Conservation (phyloP, 1,140 invertebrate species). For the Meloidogyne hapla region DNA sequence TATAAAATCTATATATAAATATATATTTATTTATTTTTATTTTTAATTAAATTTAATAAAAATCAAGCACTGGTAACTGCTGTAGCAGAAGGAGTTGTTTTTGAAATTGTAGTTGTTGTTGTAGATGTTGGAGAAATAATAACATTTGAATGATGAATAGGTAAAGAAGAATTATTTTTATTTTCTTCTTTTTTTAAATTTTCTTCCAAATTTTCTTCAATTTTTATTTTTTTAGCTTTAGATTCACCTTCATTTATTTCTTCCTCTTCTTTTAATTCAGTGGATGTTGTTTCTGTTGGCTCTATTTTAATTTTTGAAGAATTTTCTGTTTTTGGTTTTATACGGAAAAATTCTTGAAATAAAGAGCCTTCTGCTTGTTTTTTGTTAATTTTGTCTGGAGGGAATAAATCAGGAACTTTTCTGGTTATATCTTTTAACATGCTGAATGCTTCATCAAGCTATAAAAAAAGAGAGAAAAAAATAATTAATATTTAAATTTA, state of each 20-base stretch:
- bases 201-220: background rate
- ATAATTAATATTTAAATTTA: no score
- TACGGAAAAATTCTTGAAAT: slow-evolving; percentile 1
- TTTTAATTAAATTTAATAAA: background rate
- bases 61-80: background rate
- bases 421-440: background rate
- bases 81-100: background rate
- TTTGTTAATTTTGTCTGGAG: slow-evolving; percentile 6
- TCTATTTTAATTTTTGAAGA: slow-evolving; percentile 5
- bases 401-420: slow-evolving; percentile 2
- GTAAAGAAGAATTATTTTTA: background rate
- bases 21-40: background rate
- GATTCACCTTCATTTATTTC: background rate
- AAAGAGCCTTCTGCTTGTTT: background rate
- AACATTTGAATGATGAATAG: background rate
- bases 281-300: background rate
- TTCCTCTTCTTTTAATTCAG: background rate
- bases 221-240: slow-evolving; percentile 1
- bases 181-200: background rate
- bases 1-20: background rate
- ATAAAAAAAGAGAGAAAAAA: background rate
- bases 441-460: slow-evolving; percentile 2
- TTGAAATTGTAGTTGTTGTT: background rate
- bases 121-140: background rate
- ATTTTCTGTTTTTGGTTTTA: background rate